Base-by-base conservation (phyloP, 2,888 invertebrate species). In the Empis stercorea region DNA sequence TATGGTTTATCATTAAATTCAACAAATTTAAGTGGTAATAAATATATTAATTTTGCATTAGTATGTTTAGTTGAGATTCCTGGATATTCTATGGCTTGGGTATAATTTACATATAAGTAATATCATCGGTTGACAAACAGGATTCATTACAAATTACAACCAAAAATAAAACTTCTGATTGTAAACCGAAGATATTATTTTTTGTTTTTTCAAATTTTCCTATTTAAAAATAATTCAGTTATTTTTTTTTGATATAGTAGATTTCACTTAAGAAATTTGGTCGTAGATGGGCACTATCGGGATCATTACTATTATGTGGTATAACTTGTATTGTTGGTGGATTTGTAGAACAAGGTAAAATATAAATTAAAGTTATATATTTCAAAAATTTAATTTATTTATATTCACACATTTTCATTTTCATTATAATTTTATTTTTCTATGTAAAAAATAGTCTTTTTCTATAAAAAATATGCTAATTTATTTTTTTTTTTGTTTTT, bases 1-100 rank as follows among this genome's bases (percentile, higher is more conserved):
- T 83, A 81, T 57, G 83, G 82, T 1, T 65, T 83, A 27, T 80
- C 80, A 0, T 64, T 82, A 20, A 81, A 79, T 59, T 75, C 81
- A 1, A 79, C 78, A 1, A 75, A 73, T 43, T 70, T 83, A 49
- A 76, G 76, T 48, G 81, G 81, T 11, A 76, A 81, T 59, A 80
- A 80, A 61, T 81, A 81, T 59, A 50, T 78, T 2, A 83, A 81
- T 63, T 83, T 81, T 59, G 71, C 77, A 10, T 59, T 80, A 27
- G 78, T 78, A 2, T 75, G 76, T 50, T 60, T 78, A 13, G 66
- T 78, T 9, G 78, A 79, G 62, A 76, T 78, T 53, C 78, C 79
- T 7, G 76, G 77, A 3, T 77, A 77, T 55, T 66, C 71, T 4
- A 47, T 76, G 45, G 75, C 74, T 14, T 68, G 68, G 68, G 65